Percentiles rank a stretch among this genome's conserved stretches.
Conservation (phyloP, 2,797 vertebrate species). For the Crenuchus spilurus region DNA sequence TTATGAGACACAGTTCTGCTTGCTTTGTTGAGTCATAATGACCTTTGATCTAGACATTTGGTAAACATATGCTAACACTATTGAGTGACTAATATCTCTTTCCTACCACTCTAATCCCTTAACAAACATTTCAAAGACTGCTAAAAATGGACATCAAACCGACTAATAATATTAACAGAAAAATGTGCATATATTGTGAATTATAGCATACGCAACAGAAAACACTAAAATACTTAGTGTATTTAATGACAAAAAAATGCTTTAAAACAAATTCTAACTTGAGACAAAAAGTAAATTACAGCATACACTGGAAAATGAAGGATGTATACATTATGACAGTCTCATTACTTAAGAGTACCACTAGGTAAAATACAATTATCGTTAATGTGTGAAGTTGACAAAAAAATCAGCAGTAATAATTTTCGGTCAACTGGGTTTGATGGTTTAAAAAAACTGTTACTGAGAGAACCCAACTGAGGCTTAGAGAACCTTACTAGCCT, state of each 20-base stretch:
- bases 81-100: slow-evolving; percentile 16
- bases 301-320: too few relatives aligned
- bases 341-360: too few relatives aligned
- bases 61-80: slow-evolving; percentile 31
- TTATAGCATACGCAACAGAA: too few relatives aligned
- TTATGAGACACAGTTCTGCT: slow-evolving; percentile 23
- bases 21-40: slow-evolving; percentile 26
- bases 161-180: background rate
- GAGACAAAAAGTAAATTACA: too few relatives aligned
- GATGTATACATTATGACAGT: too few relatives aligned
- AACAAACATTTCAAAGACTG: slow-evolving; percentile 6
- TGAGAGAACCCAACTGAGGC: slow-evolving; percentile 34
- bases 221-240: too few relatives aligned
- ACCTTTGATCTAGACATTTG: slow-evolving; percentile 30
- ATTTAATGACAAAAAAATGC: too few relatives aligned
- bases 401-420: background rate
- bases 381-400: background rate
- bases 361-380: background rate
- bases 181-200: background rate
- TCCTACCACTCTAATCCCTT: slow-evolving; percentile 8
- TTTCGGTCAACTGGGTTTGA: slow-evolving; percentile 5
- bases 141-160: background rate
- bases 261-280: too few relatives aligned
- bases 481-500: slow-evolving; percentile 54
- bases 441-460: slow-evolving; percentile 34